Evolutionary conservation across 2,113 vertebrate genomes (phyloP).

Genomic region (Dascyllus trimaculatus): DNA sequence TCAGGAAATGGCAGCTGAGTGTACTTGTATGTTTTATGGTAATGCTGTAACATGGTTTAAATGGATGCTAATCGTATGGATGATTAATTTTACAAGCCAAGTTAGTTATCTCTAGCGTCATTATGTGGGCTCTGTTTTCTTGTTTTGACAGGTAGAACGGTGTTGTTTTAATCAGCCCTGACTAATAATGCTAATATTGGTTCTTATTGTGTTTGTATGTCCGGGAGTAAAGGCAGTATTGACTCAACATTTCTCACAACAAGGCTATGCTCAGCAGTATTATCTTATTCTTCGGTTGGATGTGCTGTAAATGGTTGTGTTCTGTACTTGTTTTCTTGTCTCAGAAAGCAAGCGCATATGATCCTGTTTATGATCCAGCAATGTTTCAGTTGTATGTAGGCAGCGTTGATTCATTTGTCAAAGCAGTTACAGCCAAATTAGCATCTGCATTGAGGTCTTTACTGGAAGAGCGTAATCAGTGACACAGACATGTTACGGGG

Average conservation of each 20-base stretch:
- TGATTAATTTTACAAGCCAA: slow-evolving; percentile 1
- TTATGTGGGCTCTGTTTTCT: background rate
- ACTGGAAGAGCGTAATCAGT: slow-evolving; percentile 35
- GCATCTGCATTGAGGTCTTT: slow-evolving; percentile 37
- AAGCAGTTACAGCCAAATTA: background rate
- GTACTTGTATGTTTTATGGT: too few species aligned
- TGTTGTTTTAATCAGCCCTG: slow-evolving; percentile 34
- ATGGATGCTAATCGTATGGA: background rate
- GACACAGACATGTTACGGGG: slow-evolving; percentile 35
- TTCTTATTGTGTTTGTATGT: slow-evolving; percentile 44
- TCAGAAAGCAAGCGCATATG: background rate
- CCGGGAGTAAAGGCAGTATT: background rate
- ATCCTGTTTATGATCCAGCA: background rate
- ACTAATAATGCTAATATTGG: slow-evolving; percentile 15
- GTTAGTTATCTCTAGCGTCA: slow-evolving; percentile 9
- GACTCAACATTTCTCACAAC: background rate
- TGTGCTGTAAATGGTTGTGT: background rate
- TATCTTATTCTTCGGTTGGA: background rate
- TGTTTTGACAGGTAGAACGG: background rate
- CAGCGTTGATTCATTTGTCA: slow-evolving; percentile 31
- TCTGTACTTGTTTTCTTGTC: background rate
- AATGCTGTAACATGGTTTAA: background rate
- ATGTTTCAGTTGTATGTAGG: slow-evolving; percentile 21
- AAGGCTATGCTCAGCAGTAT: background rate
- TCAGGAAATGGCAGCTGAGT: too few species aligned